Conservation (phyloP, 2,888 invertebrate species). For the Amphipyra berbera region DNA sequence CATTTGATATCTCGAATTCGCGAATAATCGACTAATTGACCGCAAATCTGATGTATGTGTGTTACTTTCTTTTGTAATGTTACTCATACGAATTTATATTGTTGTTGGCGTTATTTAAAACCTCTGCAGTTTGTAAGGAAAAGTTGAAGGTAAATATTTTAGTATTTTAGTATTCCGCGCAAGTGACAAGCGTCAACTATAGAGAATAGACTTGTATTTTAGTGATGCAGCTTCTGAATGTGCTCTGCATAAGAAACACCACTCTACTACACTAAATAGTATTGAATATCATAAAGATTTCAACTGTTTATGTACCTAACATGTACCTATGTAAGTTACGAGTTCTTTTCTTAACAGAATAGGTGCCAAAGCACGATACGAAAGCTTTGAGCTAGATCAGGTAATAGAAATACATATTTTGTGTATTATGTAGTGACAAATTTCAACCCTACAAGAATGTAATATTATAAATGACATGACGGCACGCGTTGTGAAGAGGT, state of each 20-base stretch:
- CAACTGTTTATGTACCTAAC: conserved; percentile 1
- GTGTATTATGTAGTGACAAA: no score
- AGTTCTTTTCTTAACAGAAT: background rate
- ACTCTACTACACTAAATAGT: conserved; percentile 30
- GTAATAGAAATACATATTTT: no score
- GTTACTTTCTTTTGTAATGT: conserved; percentile 36
- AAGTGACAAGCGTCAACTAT: conserved; percentile 24
- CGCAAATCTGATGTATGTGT: conserved; percentile 59
- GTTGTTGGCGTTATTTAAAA: conserved; percentile 20
- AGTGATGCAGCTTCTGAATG: conserved; percentile 38
- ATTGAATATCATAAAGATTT: conserved; percentile 37
- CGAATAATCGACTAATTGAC: conserved; percentile 66
- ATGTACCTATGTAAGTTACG: no score
- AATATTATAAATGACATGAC: no score
- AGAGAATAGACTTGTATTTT: conserved; percentile 34
- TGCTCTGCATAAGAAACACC: conserved; percentile 27
- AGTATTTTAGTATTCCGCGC: conserved; percentile 28
- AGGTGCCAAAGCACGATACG: background rate
- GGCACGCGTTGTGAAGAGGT: no score
- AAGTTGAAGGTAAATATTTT: conserved; percentile 30
- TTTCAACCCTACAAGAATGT: no score
- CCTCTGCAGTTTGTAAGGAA: conserved; percentile 18
- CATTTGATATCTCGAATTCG: conserved; percentile 61
- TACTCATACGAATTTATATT: conserved; percentile 4
- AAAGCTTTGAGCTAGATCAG: no score